phyloP scores from a whole-genome alignment of 1,140 invertebrate genomes.

The Idris sp. region DNA sequence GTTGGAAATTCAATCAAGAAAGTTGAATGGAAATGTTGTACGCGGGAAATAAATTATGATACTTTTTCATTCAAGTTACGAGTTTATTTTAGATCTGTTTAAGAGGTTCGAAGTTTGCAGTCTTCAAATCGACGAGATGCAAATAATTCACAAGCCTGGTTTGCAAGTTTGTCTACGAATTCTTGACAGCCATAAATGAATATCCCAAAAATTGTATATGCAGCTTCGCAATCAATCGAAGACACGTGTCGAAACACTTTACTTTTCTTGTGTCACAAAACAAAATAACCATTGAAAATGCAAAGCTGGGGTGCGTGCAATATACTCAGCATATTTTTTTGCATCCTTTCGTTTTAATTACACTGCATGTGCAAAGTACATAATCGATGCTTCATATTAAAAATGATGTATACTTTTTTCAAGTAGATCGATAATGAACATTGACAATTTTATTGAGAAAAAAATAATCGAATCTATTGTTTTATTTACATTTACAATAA shows the following conservation, averaged over 20 bases:
- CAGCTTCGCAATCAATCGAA: slow-evolving; percentile 48
- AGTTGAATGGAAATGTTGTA: slow-evolving; percentile 44
- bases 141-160: slow-evolving; percentile 48
- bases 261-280: no score
- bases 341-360: slow-evolving; percentile 17
- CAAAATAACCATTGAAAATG: slow-evolving; percentile 44
- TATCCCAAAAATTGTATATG: slow-evolving; percentile 60
- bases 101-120: slow-evolving; percentile 51
- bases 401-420: no score
- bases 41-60: slow-evolving; percentile 51
- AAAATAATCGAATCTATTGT: no score
- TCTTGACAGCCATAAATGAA: slow-evolving; percentile 58
- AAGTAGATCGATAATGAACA: no score
- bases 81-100: slow-evolving; percentile 53
- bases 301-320: slow-evolving; percentile 30
- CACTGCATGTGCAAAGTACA: no score
- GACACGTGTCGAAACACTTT: slow-evolving; percentile 34
- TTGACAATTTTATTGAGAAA: no score
- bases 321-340: slow-evolving; percentile 38
- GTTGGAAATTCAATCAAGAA: slow-evolving; percentile 52
- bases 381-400: no score
- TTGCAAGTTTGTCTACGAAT: slow-evolving; percentile 50
- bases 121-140: slow-evolving; percentile 45
- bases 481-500: no score
- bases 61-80: slow-evolving; percentile 53